Evolutionary conservation across 2,797 vertebrate species (phyloP), one percentile per base, ranked within the genome.

Genomic region (Echeneis naucrates): DNA sequence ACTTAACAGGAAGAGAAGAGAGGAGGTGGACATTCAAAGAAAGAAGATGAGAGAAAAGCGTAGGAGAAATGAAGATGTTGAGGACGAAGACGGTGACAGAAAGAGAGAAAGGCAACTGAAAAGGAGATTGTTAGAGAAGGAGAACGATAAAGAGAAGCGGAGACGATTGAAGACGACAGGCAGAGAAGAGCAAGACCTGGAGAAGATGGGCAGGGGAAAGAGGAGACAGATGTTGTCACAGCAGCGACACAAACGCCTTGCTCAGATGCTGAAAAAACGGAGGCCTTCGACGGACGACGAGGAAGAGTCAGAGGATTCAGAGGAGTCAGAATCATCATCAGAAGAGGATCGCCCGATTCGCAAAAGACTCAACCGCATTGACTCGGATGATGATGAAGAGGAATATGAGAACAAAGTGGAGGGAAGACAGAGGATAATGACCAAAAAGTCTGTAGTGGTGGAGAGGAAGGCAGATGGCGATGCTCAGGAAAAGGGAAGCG

Each of bases 261-360:
- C 88, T 11, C 87, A 61, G 91, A 94, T 69, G 92, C 78, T 82
- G 92, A 97, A 87, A 86, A 89, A 88, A 47, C 92, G 91, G 91
- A 94, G 94, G 91, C 96, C 92, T 76, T 96, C 94, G 32, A 94
- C 91, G 57, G 92, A 94, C 89, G 94, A 97, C 72, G 96, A 97
- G 26, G 91, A 91, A 0, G 88, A 89, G 0, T n/a, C n/a, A n/a
- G 80, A 87, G 0, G 88, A 90, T 0, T 84, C 86, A 0, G 82
- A 87, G 1, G 82, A 87, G 0, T 86, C 91, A 0, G 87, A 90
- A 6, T 91, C 90, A 0, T 90, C 91, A 0, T 89, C 88, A 0
- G 90, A 89, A 2, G 91, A 92, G 24, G 92, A 93, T 37, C 89
- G 92, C 1, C 92, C 92, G 0, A 3, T 92, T 51, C 90, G 92